Percentiles rank a stretch among this genome's conserved stretches.
These are phyloP conservation scores for Arion vulgaris DNA, from an alignment of 1,140 invertebrate genomes.

Conservation along the genomic window DNA sequence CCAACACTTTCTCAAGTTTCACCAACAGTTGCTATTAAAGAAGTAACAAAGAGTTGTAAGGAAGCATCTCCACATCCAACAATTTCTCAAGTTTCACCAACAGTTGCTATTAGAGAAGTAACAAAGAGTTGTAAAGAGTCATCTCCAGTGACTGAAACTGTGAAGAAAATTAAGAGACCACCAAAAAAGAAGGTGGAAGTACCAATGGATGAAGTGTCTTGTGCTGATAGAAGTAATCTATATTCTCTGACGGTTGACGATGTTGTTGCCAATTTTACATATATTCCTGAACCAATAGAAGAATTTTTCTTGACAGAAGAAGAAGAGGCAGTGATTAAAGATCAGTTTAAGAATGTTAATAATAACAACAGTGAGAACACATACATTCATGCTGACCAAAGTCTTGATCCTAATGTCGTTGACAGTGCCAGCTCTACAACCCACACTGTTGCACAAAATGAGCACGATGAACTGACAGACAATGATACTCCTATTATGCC, in stretches of 20 bases:
- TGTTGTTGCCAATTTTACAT: slow-evolving; percentile 46
- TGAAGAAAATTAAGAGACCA: slow-evolving; percentile 35
- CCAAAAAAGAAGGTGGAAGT: slow-evolving; percentile 27
- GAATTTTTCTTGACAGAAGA: slow-evolving; percentile 35
- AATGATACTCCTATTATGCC: background rate
- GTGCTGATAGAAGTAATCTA: slow-evolving; percentile 19
- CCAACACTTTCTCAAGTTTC: background rate
- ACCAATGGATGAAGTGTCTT: slow-evolving; percentile 38
- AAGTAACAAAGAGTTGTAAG: background rate
- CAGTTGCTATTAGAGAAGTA: background rate
- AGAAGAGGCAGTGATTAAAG: slow-evolving; percentile 26
- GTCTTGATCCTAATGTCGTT: background rate
- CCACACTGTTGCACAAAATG: background rate
- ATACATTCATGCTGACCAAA: background rate
- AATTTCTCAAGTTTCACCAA: background rate
- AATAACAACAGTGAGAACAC: background rate
- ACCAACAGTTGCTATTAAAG: background rate
- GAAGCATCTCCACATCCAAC: background rate
- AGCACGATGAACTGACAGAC: background rate
- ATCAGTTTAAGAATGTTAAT: slow-evolving; percentile 26
- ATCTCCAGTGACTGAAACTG: background rate
- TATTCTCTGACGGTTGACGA: slow-evolving; percentile 36
- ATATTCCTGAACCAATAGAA: slow-evolving; percentile 35
- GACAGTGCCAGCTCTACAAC: background rate
- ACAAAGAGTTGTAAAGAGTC: background rate